A percentile compares a stretch with the other conserved stretches of the same genome.
Evolutionary conservation across 2,113 vertebrate genomes (phyloP).

Genomic region (Leuciscus idus): DNA sequence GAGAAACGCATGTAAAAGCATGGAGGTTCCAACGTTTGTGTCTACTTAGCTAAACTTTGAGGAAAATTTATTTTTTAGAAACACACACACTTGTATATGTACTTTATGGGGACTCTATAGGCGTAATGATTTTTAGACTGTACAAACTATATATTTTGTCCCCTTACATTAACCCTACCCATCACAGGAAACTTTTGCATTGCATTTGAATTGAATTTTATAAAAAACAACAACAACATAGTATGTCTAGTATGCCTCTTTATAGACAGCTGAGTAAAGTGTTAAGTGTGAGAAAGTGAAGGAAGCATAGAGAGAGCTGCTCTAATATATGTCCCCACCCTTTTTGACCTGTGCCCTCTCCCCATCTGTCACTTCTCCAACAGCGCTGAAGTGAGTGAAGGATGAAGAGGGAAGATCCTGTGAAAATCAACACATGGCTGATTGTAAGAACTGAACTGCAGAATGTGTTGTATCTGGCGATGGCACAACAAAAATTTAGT

Average conservation of each 20-base stretch:
- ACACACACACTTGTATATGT: neutral
- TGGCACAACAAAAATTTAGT: no score
- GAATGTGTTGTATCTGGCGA: neutral
- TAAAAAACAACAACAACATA: no score
- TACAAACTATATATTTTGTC: no score
- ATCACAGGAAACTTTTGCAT: no score
- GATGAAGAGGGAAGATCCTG: constrained; percentile 14
- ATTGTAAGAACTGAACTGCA: constrained; percentile 1
- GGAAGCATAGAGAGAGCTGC: neutral
- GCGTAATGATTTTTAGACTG: no score
- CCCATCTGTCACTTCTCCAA: constrained; percentile 31
- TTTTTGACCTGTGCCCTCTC: constrained; percentile 31
- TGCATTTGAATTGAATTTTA: no score
- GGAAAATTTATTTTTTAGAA: neutral
- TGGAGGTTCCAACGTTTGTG: neutral
- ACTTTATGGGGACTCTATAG: no score
- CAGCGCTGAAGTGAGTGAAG: neutral
- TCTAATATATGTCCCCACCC: neutral
- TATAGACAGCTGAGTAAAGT: neutral
- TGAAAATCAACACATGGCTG: constrained; percentile 7
- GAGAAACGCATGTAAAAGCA: neutral
- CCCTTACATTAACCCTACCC: no score
- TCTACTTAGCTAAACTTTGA: neutral
- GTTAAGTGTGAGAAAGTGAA: constrained; percentile 5
- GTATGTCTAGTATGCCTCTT: neutral